A percentile compares a stretch with the other conserved stretches of the same genome.
Evolutionary conservation across 2,888 invertebrate species (phyloP).

Genomic region (Pheosia tremula): DNA sequence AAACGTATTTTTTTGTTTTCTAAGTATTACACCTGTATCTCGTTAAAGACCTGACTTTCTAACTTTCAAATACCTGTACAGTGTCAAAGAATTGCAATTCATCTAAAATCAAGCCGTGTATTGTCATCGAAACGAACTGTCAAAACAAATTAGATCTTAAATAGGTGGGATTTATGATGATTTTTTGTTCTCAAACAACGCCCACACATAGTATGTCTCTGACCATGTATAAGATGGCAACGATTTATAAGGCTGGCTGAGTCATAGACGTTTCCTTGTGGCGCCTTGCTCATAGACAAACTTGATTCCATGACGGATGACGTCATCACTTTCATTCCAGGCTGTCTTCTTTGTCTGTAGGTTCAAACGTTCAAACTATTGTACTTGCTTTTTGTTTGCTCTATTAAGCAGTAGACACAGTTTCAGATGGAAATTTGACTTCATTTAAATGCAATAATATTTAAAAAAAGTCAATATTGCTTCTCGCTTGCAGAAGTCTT

Average conservation of each 20-base stretch:
- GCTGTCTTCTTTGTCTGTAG: conserved; percentile 18
- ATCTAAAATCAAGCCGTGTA: conserved; percentile 13
- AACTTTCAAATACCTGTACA: conserved; percentile 29
- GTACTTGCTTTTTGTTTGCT: neutral
- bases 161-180: conserved; percentile 23
- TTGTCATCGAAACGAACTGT: conserved; percentile 9
- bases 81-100: conserved; percentile 22
- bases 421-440: neutral
- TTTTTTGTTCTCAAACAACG: conserved; percentile 24
- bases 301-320: conserved; percentile 13
- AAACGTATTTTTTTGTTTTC: too few relatives aligned
- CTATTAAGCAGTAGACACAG: neutral
- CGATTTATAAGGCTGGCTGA: conserved; percentile 33
- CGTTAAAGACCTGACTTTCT: conserved; percentile 30
- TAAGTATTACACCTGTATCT: neutral
- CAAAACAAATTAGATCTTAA: conserved; percentile 30
- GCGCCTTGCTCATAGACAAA: conserved; percentile 26
- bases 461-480: too few relatives aligned
- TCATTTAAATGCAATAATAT: neutral
- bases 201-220: conserved; percentile 22
- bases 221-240: conserved; percentile 28
- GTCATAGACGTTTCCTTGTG: conserved; percentile 31
- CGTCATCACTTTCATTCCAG: conserved; percentile 39
- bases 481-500: too few relatives aligned
- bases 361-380: neutral